Conservation (phyloP, 2,113 vertebrate genomes). For the Cyprinodon brontotheroides region DNA sequence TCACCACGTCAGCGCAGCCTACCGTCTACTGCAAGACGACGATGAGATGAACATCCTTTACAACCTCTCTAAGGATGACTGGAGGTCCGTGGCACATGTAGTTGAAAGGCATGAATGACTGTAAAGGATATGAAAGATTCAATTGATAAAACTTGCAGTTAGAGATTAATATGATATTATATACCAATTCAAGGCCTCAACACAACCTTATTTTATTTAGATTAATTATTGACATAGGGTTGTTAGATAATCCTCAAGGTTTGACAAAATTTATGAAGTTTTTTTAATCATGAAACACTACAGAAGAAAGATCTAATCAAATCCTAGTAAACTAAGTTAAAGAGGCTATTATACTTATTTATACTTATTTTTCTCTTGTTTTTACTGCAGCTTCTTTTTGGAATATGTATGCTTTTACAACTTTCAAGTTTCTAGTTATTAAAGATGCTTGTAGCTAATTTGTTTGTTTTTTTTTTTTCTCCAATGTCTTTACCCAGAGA, state of each 20-base stretch:
- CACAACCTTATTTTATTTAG: conserved; percentile 1
- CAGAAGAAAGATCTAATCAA: conserved; percentile 31
- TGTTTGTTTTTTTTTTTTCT: conserved; percentile 1
- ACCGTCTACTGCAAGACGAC: conserved; percentile 95
- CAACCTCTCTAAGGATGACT: conserved; percentile 98
- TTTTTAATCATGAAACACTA: conserved; percentile 18
- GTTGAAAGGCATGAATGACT: conserved; percentile 6
- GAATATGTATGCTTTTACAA: conserved; percentile 18
- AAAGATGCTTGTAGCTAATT: conserved; percentile 15
- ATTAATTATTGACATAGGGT: conserved; percentile 1
- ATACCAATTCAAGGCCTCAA: neutral
- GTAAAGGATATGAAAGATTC: conserved; percentile 1
- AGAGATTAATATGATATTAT: neutral
- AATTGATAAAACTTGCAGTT: neutral
- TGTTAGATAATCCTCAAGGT: conserved; percentile 34
- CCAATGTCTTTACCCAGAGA: conserved; percentile 81
- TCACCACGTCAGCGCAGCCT: conserved; percentile 94
- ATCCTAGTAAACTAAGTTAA: conserved; percentile 31
- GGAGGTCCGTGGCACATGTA: conserved; percentile 84
- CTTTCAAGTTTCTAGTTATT: conserved; percentile 16
- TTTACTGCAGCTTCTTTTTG: conserved; percentile 9
- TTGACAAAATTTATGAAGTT: conserved; percentile 32
- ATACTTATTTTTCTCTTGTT: conserved; percentile 20
- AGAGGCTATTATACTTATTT: conserved; percentile 43
- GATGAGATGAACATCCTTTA: conserved; percentile 99